Conservation (phyloP, 1,140 invertebrate genomes). For the Brachionus rubens region DNA sequence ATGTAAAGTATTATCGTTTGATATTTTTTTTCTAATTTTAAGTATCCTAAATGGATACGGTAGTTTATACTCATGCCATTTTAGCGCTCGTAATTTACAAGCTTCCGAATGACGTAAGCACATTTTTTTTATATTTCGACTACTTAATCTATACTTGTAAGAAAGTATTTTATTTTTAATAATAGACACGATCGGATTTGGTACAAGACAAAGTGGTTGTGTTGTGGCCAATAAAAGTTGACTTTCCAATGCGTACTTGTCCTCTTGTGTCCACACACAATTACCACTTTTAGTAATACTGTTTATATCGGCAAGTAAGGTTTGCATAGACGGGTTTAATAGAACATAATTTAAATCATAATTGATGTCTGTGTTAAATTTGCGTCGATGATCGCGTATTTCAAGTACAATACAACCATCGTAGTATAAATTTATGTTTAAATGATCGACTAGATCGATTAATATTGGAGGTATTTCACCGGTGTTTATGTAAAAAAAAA, state of each 20-base stretch:
- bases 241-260: constrained; percentile 74
- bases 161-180: constrained; percentile 72
- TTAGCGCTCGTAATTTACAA: constrained; percentile 61
- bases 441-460: constrained; percentile 75
- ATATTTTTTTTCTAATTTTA: constrained; percentile 55
- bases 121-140: constrained; percentile 69
- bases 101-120: background rate
- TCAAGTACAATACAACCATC: constrained; percentile 85
- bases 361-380: background rate
- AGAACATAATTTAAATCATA: constrained; percentile 70
- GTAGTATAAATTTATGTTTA: constrained; percentile 75
- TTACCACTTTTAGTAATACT: constrained; percentile 66
- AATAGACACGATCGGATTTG: constrained; percentile 73
- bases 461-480: constrained; percentile 72
- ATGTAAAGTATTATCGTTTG: background rate
- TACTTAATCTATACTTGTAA: constrained; percentile 71
- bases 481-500: constrained; percentile 29
- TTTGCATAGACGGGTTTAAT: constrained; percentile 79
- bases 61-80: constrained; percentile 29
- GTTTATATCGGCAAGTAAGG: constrained; percentile 72
- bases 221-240: constrained; percentile 76
- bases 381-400: constrained; percentile 78
- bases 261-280: constrained; percentile 72
- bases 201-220: constrained; percentile 79
- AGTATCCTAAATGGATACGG: constrained; percentile 46